phyloP scores from a whole-genome alignment of 2,797 vertebrate species.

The Tinamus major region DNA sequence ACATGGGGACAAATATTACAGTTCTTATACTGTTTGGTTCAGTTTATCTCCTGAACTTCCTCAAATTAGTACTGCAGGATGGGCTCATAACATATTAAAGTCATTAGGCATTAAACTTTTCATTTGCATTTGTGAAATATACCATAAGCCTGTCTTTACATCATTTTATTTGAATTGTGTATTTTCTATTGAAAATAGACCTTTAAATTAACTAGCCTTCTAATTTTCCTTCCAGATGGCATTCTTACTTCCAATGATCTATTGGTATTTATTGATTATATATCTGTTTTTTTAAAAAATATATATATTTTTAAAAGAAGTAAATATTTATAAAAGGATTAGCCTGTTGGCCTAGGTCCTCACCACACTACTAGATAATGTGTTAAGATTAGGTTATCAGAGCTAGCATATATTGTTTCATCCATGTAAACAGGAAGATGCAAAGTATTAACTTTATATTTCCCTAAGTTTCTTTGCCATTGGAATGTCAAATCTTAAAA shows the following conservation, averaged over 20 bases:
- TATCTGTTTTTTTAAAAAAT: background rate
- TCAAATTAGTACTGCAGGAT: background rate
- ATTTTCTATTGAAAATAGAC: background rate
- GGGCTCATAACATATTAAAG: background rate
- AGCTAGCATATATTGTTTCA: background rate
- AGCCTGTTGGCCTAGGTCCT: background rate
- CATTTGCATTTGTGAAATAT: background rate
- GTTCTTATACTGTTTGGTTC: background rate
- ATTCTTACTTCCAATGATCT: background rate
- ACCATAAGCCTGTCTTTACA: background rate
- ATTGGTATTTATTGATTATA: background rate
- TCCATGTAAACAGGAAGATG: background rate
- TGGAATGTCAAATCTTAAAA: slow-evolving; percentile 28
- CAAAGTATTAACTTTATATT: background rate
- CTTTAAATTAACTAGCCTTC: background rate
- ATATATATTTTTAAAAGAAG: background rate
- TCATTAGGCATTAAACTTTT: background rate
- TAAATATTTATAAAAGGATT: background rate
- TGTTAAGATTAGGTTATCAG: background rate
- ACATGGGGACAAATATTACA: background rate
- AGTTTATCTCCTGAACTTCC: background rate
- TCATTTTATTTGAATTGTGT: background rate
- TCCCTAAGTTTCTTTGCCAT: background rate
- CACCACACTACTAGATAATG: background rate
- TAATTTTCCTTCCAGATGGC: background rate